phyloP scores from a whole-genome alignment of 2,113 vertebrate genomes.

The Urocynchramus pylzowi region DNA sequence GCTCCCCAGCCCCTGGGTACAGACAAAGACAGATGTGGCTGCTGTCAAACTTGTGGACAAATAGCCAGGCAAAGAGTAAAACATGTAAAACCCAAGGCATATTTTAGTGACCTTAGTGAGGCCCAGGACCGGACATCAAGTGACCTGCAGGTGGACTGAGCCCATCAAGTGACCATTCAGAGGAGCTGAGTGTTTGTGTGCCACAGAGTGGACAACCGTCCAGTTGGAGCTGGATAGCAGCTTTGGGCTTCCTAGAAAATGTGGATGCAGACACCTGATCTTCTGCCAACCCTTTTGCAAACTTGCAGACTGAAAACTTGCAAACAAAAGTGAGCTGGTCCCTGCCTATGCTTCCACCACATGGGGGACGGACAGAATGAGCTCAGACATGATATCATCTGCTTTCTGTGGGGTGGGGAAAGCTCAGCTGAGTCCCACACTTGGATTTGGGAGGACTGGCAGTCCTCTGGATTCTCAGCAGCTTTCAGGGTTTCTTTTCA shows the following conservation, averaged over 20 bases:
- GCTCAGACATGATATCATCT: background rate
- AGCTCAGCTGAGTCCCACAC: background rate
- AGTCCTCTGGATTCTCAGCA: background rate
- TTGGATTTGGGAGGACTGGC: background rate
- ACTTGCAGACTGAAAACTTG: background rate
- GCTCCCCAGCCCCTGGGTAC: background rate
- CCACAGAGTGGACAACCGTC: background rate
- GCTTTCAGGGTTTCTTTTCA: background rate
- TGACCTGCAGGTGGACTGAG: background rate
- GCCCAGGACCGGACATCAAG: rapidly evolving
- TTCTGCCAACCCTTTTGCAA: background rate
- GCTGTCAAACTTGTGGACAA: background rate
- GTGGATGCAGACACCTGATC: background rate
- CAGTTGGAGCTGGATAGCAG: background rate
- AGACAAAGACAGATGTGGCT: background rate
- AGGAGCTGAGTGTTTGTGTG: background rate
- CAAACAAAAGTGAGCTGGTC: background rate
- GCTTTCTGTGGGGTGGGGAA: background rate
- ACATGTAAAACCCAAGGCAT: background rate
- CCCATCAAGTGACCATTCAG: background rate
- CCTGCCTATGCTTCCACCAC: background rate
- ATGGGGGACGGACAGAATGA: background rate
- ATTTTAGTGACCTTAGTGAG: background rate
- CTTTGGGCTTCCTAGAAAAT: background rate
- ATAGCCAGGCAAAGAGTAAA: background rate